Evolutionary conservation across 92 coral and sea anemone species (phyloP).

Genomic region (Bergia sp.): DNA sequence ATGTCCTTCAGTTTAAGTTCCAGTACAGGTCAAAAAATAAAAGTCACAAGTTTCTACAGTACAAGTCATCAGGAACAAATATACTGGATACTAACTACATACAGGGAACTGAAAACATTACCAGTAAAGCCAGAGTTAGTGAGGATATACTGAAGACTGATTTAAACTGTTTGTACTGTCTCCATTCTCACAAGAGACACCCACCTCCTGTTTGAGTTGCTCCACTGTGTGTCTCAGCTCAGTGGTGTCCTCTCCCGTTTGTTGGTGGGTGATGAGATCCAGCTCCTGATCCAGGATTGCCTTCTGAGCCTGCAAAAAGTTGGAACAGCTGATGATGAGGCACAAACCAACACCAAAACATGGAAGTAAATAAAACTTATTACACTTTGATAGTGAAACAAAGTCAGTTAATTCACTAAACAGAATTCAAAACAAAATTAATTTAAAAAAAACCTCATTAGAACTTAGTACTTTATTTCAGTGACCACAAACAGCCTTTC

Average conservation of each 20-base stretch:
- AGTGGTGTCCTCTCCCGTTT: conserved; percentile 97
- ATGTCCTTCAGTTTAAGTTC: too few species aligned
- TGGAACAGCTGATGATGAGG: not conserved
- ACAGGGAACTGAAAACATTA: too few species aligned
- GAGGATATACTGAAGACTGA: too few species aligned
- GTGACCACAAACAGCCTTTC: too few species aligned
- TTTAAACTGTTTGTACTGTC: not conserved
- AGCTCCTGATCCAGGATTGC: conserved; percentile 96
- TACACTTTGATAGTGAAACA: too few species aligned
- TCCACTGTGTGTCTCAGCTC: conserved; percentile 93
- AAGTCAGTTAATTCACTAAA: too few species aligned
- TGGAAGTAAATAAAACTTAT: too few species aligned
- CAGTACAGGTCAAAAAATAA: too few species aligned
- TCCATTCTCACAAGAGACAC: not conserved
- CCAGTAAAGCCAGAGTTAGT: too few species aligned
- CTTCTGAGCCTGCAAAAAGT: conserved; percentile 83
- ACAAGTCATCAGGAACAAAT: not conserved
- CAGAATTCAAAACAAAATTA: not conserved
- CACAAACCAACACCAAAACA: not conserved
- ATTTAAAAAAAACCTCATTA: too few species aligned
- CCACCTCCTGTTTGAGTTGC: conserved; percentile 97
- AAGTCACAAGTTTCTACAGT: too few species aligned
- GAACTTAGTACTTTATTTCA: too few species aligned
- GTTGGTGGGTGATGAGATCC: conserved; percentile 91
- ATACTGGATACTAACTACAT: not conserved